Percentiles rank a stretch among this genome's conserved stretches.
Evolutionary conservation across 1,140 invertebrate species (phyloP).

Genomic region (Dinothrombium tinctorium): DNA sequence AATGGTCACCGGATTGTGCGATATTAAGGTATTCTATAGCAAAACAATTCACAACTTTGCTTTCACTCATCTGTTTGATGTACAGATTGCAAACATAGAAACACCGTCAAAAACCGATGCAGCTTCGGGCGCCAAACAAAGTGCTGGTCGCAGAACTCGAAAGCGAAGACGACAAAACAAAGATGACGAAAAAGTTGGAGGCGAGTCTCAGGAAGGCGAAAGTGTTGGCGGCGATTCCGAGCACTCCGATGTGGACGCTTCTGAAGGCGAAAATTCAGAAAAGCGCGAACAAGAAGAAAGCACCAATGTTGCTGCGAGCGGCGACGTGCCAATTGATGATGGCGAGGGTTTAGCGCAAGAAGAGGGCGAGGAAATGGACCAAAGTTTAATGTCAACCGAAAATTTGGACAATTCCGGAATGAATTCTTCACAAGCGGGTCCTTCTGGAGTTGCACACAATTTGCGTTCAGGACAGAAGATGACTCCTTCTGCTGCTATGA

Average conservation of each 20-base stretch:
- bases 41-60: background rate
- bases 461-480: background rate
- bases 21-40: constrained; percentile 27
- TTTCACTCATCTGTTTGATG: background rate
- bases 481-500: background rate
- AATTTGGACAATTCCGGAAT: background rate
- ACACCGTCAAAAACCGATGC: background rate
- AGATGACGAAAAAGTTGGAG: background rate
- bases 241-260: too few species aligned
- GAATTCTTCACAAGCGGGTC: background rate
- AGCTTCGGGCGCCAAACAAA: background rate
- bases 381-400: background rate
- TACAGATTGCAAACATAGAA: background rate
- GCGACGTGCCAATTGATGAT: too few species aligned
- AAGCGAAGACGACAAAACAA: background rate
- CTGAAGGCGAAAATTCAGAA: too few species aligned
- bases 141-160: background rate
- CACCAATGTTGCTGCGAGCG: too few species aligned
- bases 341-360: background rate
- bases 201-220: background rate
- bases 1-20: constrained; percentile 59
- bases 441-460: background rate
- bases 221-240: too few species aligned
- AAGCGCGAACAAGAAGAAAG: too few species aligned
- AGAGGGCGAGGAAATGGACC: background rate